Conservation (phyloP, 2,888 invertebrate species). For the Panopea generosa region DNA sequence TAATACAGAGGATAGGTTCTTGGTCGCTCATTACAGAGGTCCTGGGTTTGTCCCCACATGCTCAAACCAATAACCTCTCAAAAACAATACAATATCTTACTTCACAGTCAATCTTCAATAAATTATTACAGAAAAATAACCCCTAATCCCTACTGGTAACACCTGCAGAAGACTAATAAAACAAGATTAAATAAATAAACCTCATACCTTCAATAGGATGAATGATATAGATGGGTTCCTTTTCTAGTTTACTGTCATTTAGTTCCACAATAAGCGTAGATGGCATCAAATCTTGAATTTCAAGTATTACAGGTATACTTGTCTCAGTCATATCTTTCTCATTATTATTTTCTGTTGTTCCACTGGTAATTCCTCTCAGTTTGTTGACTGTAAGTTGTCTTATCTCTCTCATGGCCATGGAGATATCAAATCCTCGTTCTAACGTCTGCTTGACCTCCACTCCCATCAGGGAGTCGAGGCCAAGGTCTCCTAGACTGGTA, state of each 20-base stretch:
- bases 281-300: conserved; percentile 89
- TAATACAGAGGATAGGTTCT: too few relatives aligned
- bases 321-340: neutral
- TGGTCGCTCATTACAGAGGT: too few relatives aligned
- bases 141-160: too few relatives aligned
- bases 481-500: conserved; percentile 95
- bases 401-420: conserved; percentile 96
- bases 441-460: conserved; percentile 99
- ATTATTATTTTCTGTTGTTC: neutral
- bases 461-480: conserved; percentile 99
- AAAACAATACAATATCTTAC: too few relatives aligned
- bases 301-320: neutral
- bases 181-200: too few relatives aligned
- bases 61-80: too few relatives aligned
- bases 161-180: too few relatives aligned
- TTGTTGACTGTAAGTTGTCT: conserved; percentile 86
- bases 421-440: conserved; percentile 96
- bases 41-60: too few relatives aligned
- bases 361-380: conserved; percentile 18
- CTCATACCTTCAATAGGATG: conserved; percentile 85
- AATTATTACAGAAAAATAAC: too few relatives aligned
- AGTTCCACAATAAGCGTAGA: conserved; percentile 89
- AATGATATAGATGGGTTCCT: conserved; percentile 79
- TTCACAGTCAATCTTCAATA: too few relatives aligned
- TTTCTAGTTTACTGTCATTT: conserved; percentile 60